Conservation (phyloP, 1,140 invertebrate species). For the Acyrthosiphon pisum region DNA sequence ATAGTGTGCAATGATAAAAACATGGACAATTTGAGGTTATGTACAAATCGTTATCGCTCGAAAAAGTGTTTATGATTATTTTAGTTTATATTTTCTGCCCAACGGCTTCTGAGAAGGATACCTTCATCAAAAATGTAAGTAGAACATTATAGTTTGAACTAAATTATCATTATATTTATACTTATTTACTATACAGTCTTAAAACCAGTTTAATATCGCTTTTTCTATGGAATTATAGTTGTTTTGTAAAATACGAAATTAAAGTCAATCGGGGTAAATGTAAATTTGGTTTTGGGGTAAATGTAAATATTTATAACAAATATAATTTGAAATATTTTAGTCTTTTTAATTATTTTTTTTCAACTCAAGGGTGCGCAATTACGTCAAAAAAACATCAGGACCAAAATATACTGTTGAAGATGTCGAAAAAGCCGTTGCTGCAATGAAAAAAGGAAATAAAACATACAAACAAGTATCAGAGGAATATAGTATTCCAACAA, state of each 20-base stretch:
- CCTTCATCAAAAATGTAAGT: background rate
- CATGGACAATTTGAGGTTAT: background rate
- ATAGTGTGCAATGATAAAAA: background rate
- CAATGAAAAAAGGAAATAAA: background rate
- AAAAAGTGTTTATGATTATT: background rate
- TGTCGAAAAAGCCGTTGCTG: background rate
- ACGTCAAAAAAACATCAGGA: background rate
- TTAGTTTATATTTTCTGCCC: background rate
- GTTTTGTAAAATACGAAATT: background rate
- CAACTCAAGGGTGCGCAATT: background rate
- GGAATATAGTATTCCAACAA: background rate
- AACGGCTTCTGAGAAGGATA: background rate
- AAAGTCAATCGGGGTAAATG: background rate
- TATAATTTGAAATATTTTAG: background rate
- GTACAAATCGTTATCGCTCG: background rate
- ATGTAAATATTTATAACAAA: background rate
- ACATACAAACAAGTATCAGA: background rate
- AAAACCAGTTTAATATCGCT: too few relatives aligned
- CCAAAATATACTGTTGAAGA: background rate
- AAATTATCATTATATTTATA: background rate
- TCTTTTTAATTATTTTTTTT: background rate
- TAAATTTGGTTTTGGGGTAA: background rate
- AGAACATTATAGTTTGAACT: background rate
- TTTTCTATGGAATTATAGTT: background rate
- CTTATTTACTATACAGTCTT: background rate